Conservation (phyloP, 2,113 vertebrate species). For the Phaetusa simplex region DNA sequence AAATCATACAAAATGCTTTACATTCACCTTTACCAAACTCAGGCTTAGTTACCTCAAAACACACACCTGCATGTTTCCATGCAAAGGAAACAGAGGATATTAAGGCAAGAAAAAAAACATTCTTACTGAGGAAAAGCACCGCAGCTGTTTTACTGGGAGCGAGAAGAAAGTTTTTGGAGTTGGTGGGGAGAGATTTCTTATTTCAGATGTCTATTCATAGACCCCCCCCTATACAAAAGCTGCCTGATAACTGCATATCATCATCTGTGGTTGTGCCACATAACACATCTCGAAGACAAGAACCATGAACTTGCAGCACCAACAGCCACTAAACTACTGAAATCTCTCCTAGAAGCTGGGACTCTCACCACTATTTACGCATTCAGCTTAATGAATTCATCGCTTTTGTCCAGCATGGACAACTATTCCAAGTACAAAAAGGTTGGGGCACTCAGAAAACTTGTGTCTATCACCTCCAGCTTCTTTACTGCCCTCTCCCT, state of each 20-base stretch:
- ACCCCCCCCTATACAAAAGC: neutral
- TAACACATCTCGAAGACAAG: neutral
- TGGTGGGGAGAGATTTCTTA: neutral
- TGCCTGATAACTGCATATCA: neutral
- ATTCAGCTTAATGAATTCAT: neutral
- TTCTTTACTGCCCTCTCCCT: neutral
- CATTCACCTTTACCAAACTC: neutral
- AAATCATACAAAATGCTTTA: neutral
- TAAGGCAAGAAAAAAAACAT: neutral
- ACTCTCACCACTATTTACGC: neutral
- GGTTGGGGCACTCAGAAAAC: neutral
- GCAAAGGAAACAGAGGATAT: neutral
- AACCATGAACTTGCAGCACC: neutral
- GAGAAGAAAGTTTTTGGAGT: neutral
- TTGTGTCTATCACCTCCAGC: neutral
- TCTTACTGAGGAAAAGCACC: neutral
- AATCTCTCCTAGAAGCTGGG: neutral
- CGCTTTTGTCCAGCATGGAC: neutral
- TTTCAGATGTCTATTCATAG: neutral
- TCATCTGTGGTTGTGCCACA: neutral
- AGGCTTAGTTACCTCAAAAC: neutral
- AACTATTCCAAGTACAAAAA: neutral
- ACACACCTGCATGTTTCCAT: neutral
- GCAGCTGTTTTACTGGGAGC: neutral
- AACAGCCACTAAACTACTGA: neutral